phyloP scores from a whole-genome alignment of 2,113 vertebrate genomes.

The Rhinolophus ferrumequinum region DNA sequence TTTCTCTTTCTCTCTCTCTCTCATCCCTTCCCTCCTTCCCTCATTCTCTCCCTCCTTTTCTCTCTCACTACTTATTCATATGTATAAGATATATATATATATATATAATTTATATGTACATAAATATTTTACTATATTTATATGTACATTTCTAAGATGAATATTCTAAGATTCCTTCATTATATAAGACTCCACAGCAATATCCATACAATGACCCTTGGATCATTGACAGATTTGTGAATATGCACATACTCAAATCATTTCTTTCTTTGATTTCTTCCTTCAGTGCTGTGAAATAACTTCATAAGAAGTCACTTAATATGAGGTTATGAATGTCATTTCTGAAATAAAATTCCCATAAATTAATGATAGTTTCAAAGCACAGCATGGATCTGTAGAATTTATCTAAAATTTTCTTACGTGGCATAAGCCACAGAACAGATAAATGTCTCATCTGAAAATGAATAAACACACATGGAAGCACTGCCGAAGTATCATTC shows the following conservation, averaged over 20 bases:
- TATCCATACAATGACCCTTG: not conserved
- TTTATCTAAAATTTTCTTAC: slow-evolving; percentile 8
- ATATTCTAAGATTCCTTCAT: slow-evolving; percentile 11
- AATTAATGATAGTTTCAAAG: slow-evolving; percentile 31
- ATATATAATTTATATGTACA: not conserved
- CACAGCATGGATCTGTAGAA: not conserved
- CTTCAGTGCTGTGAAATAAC: slow-evolving; percentile 27
- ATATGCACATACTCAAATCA: not conserved
- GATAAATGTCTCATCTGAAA: slow-evolving; percentile 21
- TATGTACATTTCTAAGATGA: not conserved
- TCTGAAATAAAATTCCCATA: slow-evolving; percentile 57
- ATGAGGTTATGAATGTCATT: slow-evolving; percentile 31
- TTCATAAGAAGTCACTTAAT: slow-evolving; percentile 33
- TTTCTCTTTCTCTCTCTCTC: not conserved
- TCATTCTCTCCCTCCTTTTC: not conserved
- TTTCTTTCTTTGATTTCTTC: slow-evolving; percentile 20
- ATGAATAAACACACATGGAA: not conserved
- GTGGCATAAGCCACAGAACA: not conserved
- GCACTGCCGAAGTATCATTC: not conserved
- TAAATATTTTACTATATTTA: not conserved
- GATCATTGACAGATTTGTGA: not conserved
- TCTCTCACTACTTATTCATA: not conserved
- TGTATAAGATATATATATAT: not conserved
- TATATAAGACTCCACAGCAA: not conserved
- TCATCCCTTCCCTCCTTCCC: not conserved